phyloP scores from a whole-genome alignment of 2,797 vertebrate genomes.

The Macrochelys suwanniensis region DNA sequence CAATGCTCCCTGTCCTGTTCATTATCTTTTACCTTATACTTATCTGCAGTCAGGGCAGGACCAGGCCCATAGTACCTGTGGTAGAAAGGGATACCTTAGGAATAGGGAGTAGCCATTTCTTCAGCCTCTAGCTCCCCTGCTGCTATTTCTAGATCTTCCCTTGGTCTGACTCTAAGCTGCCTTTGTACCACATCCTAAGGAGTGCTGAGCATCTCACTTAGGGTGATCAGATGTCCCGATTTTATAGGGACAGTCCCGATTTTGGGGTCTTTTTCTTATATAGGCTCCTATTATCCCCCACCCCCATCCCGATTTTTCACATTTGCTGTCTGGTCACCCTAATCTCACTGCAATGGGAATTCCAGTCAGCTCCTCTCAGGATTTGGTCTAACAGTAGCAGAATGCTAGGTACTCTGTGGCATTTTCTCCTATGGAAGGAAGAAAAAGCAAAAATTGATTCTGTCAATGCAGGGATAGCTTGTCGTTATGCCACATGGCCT shows the following conservation, averaged over 20 bases:
- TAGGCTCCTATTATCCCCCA: too few species aligned
- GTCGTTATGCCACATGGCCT: not conserved
- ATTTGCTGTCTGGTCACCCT: too few species aligned
- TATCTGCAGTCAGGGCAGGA: not conserved
- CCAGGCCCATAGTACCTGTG: not conserved
- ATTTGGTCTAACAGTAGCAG: not conserved
- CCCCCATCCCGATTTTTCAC: too few species aligned
- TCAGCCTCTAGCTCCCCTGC: not conserved
- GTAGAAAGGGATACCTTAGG: not conserved
- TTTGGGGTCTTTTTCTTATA: too few species aligned
- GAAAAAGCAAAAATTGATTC: not conserved
- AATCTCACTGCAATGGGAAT: not conserved
- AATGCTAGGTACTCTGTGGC: not conserved
- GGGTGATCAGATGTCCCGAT: too few species aligned
- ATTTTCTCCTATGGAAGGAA: too few species aligned
- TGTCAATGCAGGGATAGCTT: fast-evolving
- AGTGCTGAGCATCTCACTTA: too few species aligned
- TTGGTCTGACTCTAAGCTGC: not conserved
- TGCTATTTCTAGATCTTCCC: not conserved
- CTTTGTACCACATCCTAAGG: not conserved
- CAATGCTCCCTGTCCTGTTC: not conserved
- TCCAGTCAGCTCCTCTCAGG: not conserved
- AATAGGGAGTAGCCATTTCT: not conserved
- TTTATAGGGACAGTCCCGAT: too few species aligned
- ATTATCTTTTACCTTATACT: not conserved